Evolutionary conservation across 1,140 invertebrate genomes (phyloP), one percentile per base, ranked within the genome.

Genomic region (Drosophila pruinosa): DNA sequence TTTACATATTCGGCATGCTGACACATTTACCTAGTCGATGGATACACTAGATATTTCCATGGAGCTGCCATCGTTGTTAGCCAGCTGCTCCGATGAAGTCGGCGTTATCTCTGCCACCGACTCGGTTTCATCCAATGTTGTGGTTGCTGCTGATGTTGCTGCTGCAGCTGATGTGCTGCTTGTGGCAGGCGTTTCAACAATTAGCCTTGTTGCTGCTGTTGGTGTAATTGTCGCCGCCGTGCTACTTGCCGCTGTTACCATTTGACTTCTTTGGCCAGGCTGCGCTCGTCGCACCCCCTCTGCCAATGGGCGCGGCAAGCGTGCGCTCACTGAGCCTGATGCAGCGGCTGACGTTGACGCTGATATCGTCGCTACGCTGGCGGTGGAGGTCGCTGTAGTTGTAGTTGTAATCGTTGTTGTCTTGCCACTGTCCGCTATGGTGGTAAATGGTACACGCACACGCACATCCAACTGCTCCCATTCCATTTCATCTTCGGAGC

Each of bases 401-500:
- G 79, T 21, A 1, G 58, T 39, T 2, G 64, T 41, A 8, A 53
- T 24, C 4, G 76, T 45, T 17, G 47, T 56, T 1, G 53, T 22
- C 12, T 63, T 61, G 38, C 26, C 15, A 3, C 28, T 15, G 15
- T 68, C 36, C 1, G 62, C 43, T 17, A 58, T 52, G 0, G 71
- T 15, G 5, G 73, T 70, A 3, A 62, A 43, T 6, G 67, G 63
- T 0, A 62, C 72, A 19, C 81, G 80, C 0, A 39, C 28, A 14
- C 71, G 75, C 7, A 75, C 75, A 36, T 89, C 89, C 12, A 78
- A 61, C 4, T 80, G 57, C 36, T 90, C 89, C 89, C 86, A 88
- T 48, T 90, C 89, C 78, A 90, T 90, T 36, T 90, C 89, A 38
- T 83, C 89, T 50, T 90, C 89, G 8, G 89, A 90, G 4, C 89